These are phyloP conservation scores for Muscina levida DNA, from an alignment of 2,888 invertebrate genomes.

Conservation along the genomic window DNA sequence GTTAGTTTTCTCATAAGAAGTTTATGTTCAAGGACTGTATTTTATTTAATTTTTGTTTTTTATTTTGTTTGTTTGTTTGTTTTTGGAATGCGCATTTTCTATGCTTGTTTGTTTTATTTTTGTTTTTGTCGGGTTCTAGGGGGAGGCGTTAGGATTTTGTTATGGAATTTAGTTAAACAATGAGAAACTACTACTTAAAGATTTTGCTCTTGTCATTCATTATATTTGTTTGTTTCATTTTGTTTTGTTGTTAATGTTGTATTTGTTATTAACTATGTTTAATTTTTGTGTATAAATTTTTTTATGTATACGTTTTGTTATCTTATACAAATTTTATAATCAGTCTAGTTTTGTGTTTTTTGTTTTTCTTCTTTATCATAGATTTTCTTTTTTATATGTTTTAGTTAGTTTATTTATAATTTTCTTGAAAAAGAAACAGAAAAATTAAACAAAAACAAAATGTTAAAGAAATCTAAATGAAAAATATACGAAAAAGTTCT, in stretches of 20 bases:
- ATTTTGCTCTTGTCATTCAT: slow-evolving; percentile 22
- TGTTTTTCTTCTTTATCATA: slow-evolving; percentile 45
- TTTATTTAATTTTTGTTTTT: too few species aligned
- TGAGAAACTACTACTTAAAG: background rate
- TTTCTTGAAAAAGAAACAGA: slow-evolving; percentile 24
- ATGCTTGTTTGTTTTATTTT: slow-evolving; percentile 46
- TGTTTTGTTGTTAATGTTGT: slow-evolving; percentile 32
- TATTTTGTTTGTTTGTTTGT: too few species aligned
- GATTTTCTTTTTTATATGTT: slow-evolving; percentile 40
- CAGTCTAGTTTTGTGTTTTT: slow-evolving; percentile 67
- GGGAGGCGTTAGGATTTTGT: background rate
- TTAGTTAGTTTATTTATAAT: slow-evolving; percentile 56
- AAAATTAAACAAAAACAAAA: too few species aligned
- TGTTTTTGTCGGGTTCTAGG: too few species aligned
- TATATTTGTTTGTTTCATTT: slow-evolving; percentile 33
- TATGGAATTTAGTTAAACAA: too few species aligned
- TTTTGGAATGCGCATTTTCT: slow-evolving; percentile 62
- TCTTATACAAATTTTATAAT: slow-evolving; percentile 58
- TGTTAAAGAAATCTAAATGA: too few species aligned
- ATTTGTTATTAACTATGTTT: slow-evolving; percentile 44
- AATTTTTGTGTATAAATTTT: slow-evolving; percentile 41
- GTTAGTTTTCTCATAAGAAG: slow-evolving; percentile 3
- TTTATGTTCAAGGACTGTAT: slow-evolving; percentile 27
- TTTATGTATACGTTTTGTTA: slow-evolving; percentile 36
- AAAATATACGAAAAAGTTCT: too few species aligned